Conservation (phyloP, 1,140 invertebrate species). For the Cotesia typhae region DNA sequence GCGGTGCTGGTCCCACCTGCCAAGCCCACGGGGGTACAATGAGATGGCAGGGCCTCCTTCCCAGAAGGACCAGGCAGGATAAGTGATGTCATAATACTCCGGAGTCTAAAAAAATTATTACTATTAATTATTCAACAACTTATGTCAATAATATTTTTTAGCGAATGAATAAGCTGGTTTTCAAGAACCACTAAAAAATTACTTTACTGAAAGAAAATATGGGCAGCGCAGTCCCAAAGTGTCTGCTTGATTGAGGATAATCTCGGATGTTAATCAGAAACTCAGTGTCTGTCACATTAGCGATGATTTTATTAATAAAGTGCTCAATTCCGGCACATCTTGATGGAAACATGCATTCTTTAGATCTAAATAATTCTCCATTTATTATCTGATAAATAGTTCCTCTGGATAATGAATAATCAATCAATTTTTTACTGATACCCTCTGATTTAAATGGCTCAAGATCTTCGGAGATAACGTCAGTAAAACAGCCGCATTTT, state of each 20-base stretch:
- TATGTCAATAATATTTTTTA: slow-evolving; percentile 31
- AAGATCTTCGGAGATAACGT: slow-evolving; percentile 77
- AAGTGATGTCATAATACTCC: slow-evolving; percentile 92
- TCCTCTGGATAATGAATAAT: slow-evolving; percentile 71
- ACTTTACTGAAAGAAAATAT: slow-evolving; percentile 97
- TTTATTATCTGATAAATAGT: slow-evolving; percentile 88
- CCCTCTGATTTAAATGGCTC: slow-evolving; percentile 73
- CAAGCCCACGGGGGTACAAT: slow-evolving; percentile 91
- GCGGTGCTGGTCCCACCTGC: slow-evolving; percentile 89
- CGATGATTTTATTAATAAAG: slow-evolving; percentile 75
- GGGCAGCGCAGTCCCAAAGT: slow-evolving; percentile 74
- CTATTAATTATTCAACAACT: neutral
- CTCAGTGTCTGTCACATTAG: slow-evolving; percentile 83
- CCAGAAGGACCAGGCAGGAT: slow-evolving; percentile 98
- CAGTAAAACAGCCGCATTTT: slow-evolving; percentile 72
- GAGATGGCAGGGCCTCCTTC: slow-evolving; percentile 95
- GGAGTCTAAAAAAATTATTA: slow-evolving; percentile 66
- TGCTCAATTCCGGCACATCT: slow-evolving; percentile 92
- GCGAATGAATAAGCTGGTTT: neutral
- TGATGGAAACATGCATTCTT: slow-evolving; percentile 89
- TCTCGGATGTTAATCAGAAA: slow-evolving; percentile 90
- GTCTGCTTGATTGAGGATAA: slow-evolving; percentile 84
- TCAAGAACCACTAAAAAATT: slow-evolving; percentile 35
- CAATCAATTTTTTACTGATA: slow-evolving; percentile 74
- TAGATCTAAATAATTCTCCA: slow-evolving; percentile 82